These are phyloP conservation scores for Peromyscus eremicus DNA, from an alignment of 2,797 vertebrate genomes.

Conservation along the genomic window DNA sequence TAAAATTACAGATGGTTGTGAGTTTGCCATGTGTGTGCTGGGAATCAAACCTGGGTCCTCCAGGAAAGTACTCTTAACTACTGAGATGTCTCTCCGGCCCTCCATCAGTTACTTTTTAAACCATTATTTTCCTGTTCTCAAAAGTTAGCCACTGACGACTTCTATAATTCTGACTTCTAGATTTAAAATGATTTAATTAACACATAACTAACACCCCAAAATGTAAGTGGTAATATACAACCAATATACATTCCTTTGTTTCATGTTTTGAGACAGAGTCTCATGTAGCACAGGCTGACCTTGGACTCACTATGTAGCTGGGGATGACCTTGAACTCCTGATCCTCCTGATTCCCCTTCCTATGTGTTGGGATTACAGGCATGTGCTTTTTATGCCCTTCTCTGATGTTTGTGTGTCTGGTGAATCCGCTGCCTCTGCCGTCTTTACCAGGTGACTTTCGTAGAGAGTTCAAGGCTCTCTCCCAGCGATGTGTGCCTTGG, in stretches of 20 bases:
- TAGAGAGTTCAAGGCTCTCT: not conserved
- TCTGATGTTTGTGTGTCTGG: not conserved
- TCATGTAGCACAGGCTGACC: not conserved
- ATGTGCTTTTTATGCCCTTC: not conserved
- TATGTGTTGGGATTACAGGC: not conserved
- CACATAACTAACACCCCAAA: not conserved
- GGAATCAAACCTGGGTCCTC: not conserved
- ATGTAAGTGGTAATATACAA: constrained; percentile 3
- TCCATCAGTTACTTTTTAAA: not conserved
- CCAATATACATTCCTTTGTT: not conserved
- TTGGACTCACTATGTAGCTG: not conserved
- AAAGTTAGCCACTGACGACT: not conserved
- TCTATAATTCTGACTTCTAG: not conserved
- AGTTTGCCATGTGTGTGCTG: not conserved
- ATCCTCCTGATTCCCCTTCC: not conserved
- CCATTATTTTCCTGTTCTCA: not conserved
- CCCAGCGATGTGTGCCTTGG: not conserved
- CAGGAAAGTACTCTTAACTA: not conserved
- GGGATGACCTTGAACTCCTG: not conserved
- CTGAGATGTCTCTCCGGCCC: not conserved
- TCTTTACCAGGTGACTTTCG: not conserved
- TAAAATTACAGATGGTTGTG: not conserved
- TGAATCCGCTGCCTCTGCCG: not conserved
- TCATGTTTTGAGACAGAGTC: not conserved
- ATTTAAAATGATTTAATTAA: not conserved